Conservation (phyloP, 2,113 vertebrate species). For the Campylomormyrus tamandua region DNA sequence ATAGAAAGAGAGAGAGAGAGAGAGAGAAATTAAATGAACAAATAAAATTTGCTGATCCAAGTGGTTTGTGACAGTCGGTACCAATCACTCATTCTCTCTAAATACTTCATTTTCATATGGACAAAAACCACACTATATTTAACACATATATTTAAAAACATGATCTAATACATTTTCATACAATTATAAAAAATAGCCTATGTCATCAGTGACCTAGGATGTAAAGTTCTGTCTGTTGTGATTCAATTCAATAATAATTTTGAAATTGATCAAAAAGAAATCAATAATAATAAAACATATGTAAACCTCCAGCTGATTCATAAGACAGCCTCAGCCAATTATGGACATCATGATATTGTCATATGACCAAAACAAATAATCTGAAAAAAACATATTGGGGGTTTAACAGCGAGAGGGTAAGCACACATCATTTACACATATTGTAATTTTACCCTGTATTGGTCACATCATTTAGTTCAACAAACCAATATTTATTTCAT, state of each 20-base stretch:
- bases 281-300: neutral
- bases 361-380: neutral
- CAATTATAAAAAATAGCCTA: conserved; percentile 41
- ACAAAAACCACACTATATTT: conserved; percentile 6
- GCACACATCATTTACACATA: neutral
- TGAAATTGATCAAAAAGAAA: conserved; percentile 3
- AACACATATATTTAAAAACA: conserved; percentile 25
- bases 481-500: conserved; percentile 44
- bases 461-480: conserved; percentile 30
- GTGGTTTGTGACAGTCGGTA: neutral
- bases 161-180: conserved; percentile 21
- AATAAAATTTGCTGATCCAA: neutral
- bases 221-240: conserved; percentile 33
- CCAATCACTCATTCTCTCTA: neutral
- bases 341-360: neutral
- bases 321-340: neutral
- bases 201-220: conserved; percentile 28
- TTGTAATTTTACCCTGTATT: neutral
- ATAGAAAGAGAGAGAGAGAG: too few relatives aligned
- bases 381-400: neutral
- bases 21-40: neutral
- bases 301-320: neutral
- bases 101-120: conserved; percentile 8
- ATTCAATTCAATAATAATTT: conserved; percentile 24
- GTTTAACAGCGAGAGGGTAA: neutral